These are phyloP conservation scores for Saturnia japonica DNA, from an alignment of 2,888 invertebrate species.

Conservation along the genomic window DNA sequence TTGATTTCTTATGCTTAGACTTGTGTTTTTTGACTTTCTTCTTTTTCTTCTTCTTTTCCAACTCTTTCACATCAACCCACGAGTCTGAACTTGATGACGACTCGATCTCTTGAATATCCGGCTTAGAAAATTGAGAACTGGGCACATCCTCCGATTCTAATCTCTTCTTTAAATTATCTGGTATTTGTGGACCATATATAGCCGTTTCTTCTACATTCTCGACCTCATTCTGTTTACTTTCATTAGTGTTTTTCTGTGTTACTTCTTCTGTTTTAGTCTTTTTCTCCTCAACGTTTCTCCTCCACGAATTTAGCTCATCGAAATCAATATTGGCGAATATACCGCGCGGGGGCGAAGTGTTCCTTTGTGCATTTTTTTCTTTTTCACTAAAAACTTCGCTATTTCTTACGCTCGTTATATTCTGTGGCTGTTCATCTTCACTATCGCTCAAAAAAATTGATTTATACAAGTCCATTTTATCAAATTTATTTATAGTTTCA, in stretches of 20 bases:
- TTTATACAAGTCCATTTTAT: slow-evolving; percentile 90
- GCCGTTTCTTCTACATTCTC: slow-evolving; percentile 36
- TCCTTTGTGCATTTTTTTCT: slow-evolving; percentile 82
- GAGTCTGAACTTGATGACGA: slow-evolving; percentile 70
- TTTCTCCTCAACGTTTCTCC: slow-evolving; percentile 45
- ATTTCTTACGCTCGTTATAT: slow-evolving; percentile 13
- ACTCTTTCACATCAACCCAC: slow-evolving; percentile 76
- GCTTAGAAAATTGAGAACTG: background rate
- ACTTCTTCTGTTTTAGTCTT: slow-evolving; percentile 31
- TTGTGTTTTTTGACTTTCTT: slow-evolving; percentile 76
- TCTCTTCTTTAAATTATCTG: slow-evolving; percentile 65
- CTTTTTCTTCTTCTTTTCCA: slow-evolving; percentile 65
- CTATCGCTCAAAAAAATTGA: slow-evolving; percentile 93
- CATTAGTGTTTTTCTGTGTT: slow-evolving; percentile 19
- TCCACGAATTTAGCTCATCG: slow-evolving; percentile 80
- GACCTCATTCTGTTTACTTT: background rate
- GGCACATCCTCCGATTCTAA: slow-evolving; percentile 36
- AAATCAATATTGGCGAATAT: slow-evolving; percentile 86
- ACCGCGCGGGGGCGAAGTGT: slow-evolving; percentile 86
- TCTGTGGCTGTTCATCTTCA: slow-evolving; percentile 69
- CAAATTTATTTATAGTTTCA: slow-evolving; percentile 73
- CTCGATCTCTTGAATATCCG: slow-evolving; percentile 38
- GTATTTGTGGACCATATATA: slow-evolving; percentile 83
- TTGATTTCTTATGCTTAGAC: slow-evolving; percentile 66
- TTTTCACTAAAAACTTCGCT: slow-evolving; percentile 52